These are phyloP conservation scores for Trochalopteron elliotii DNA, from an alignment of 2,113 vertebrate genomes.

Conservation along the genomic window DNA sequence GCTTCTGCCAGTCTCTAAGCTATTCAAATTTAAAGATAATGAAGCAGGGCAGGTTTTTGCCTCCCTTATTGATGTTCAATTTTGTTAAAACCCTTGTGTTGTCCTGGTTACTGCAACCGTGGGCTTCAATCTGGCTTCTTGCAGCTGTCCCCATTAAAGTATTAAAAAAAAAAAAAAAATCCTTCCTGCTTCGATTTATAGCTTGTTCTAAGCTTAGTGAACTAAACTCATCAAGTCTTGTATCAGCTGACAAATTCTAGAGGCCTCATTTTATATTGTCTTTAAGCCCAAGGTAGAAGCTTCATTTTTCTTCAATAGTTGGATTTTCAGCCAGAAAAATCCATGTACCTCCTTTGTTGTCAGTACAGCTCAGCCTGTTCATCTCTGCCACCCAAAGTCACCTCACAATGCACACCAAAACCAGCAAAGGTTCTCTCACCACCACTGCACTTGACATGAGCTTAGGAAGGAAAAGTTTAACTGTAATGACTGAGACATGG, in stretches of 20 bases:
- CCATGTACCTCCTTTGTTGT: background rate
- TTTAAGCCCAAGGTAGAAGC: background rate
- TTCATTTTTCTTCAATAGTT: background rate
- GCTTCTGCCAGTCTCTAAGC: background rate
- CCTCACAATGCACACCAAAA: background rate
- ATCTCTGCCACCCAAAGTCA: background rate
- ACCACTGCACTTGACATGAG: background rate
- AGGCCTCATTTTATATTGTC: background rate
- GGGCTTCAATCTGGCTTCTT: background rate
- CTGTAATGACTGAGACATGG: fast-evolving
- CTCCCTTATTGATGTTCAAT: background rate
- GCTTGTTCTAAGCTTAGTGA: background rate
- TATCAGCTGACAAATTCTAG: background rate
- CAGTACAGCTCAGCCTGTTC: background rate
- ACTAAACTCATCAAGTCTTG: background rate
- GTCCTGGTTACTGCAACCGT: constrained; percentile 32
- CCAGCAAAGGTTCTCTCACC: background rate
- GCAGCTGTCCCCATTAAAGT: background rate
- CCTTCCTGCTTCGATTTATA: background rate
- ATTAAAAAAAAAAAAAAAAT: background rate
- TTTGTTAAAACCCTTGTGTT: constrained; percentile 29
- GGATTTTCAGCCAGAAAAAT: background rate
- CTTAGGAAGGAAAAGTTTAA: background rate
- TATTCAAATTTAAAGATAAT: constrained; percentile 4
- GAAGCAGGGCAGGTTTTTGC: background rate